Conservation (phyloP, 2,797 vertebrate species). For the Orientallactaga sibirica region DNA sequence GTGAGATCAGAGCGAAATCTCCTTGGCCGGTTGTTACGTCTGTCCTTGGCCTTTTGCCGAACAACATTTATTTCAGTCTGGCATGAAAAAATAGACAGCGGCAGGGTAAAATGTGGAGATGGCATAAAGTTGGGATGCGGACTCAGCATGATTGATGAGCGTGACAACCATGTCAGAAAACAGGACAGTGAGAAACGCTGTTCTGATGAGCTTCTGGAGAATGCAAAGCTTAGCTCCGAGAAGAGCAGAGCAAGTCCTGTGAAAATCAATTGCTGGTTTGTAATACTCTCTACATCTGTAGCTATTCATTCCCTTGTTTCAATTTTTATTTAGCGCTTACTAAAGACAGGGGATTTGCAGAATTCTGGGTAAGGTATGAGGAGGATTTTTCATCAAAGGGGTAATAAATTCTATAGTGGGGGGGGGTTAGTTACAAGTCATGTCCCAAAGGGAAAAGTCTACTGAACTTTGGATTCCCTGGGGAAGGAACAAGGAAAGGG, state of each 20-base stretch:
- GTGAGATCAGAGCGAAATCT: conserved; percentile 33
- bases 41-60: conserved; percentile 29
- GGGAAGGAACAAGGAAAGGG: not conserved
- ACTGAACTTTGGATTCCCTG: not conserved
- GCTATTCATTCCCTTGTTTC: not conserved
- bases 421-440: not conserved
- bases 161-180: conserved; percentile 32
- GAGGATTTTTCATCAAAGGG: not conserved
- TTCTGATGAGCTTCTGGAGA: not conserved
- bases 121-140: conserved; percentile 26
- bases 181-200: not conserved
- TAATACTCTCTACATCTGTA: not conserved
- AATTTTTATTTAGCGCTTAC: not conserved
- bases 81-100: conserved; percentile 45
- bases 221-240: conserved; percentile 6
- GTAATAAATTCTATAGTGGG: no score
- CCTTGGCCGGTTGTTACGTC: conserved; percentile 2
- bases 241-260: not conserved
- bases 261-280: not conserved
- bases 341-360: not conserved
- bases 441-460: not conserved
- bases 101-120: conserved; percentile 26
- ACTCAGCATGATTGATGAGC: conserved; percentile 12
- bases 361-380: not conserved
- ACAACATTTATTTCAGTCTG: conserved; percentile 52